A percentile compares a stretch with the other conserved stretches of the same genome.
These are phyloP conservation scores for Peucedramus taeniatus DNA, from an alignment of 2,113 vertebrate genomes.

Conservation along the genomic window DNA sequence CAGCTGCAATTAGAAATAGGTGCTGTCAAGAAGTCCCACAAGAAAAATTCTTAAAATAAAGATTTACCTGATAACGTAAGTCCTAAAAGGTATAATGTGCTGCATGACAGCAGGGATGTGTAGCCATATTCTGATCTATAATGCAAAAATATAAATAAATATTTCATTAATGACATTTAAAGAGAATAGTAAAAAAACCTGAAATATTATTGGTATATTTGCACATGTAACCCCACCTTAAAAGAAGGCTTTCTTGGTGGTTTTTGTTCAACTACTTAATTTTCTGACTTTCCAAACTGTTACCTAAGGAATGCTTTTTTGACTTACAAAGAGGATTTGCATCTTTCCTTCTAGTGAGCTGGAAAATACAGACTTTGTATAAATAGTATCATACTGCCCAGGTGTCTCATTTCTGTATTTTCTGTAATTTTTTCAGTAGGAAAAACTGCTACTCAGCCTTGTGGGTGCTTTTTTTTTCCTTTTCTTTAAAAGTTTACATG, in stretches of 20 bases:
- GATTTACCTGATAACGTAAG: conserved; percentile 93
- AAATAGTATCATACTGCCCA: background rate
- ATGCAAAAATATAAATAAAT: conserved; percentile 52
- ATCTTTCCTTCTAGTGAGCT: background rate
- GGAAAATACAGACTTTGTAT: background rate
- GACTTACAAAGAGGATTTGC: background rate
- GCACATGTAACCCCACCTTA: background rate
- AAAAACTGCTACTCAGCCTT: background rate
- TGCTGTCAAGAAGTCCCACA: background rate
- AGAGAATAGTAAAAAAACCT: background rate
- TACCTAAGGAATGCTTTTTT: background rate
- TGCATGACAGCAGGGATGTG: conserved; percentile 99
- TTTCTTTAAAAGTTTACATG: background rate
- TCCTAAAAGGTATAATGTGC: conserved; percentile 98
- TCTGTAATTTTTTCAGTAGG: background rate
- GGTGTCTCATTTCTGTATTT: background rate
- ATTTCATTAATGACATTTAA: conserved; percentile 6
- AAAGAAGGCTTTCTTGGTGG: background rate
- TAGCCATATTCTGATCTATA: conserved; percentile 98
- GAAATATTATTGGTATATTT: background rate
- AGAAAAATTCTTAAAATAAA: background rate
- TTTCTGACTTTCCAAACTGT: background rate
- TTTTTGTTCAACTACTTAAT: background rate
- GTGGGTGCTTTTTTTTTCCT: background rate
- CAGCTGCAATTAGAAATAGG: background rate